A percentile compares a stretch with the other conserved stretches of the same genome.
Evolutionary conservation across 2,888 invertebrate species (phyloP).

Genomic region (Panopea generosa): DNA sequence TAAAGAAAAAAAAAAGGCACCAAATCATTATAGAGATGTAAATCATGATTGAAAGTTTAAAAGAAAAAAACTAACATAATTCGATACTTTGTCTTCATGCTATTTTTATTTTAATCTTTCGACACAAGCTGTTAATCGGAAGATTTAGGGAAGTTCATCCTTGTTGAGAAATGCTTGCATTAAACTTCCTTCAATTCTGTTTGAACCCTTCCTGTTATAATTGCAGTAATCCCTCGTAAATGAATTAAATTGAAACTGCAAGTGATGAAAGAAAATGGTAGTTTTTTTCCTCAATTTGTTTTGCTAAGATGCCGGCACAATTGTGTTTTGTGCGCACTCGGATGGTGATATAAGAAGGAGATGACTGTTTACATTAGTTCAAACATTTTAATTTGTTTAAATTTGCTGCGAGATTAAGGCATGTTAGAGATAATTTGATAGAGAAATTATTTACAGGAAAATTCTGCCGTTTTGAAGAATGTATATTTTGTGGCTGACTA

Average conservation of each 20-base stretch:
- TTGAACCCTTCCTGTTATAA: conserved; percentile 1
- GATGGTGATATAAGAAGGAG: neutral
- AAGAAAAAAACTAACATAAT: too few relatives aligned
- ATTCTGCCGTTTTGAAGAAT: neutral
- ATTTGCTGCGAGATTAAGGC: conserved; percentile 27
- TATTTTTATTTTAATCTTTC: too few relatives aligned
- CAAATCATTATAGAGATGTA: too few relatives aligned
- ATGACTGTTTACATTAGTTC: conserved; percentile 37
- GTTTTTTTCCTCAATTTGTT: neutral
- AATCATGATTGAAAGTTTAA: too few relatives aligned
- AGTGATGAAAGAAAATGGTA: neutral
- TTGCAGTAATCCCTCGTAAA: conserved; percentile 7
- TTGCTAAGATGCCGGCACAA: neutral
- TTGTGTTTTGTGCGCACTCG: neutral
- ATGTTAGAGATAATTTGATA: conserved; percentile 7
- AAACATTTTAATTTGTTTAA: conserved; percentile 49
- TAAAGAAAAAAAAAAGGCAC: too few relatives aligned
- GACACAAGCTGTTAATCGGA: too few relatives aligned
- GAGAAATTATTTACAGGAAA: neutral
- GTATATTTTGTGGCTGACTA: too few relatives aligned
- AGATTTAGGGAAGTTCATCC: too few relatives aligned
- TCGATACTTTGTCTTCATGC: too few relatives aligned
- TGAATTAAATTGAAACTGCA: conserved; percentile 7
- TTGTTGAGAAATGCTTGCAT: too few relatives aligned
- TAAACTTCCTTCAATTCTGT: neutral